Evolutionary conservation across 92 coral and sea anemone genomes (phyloP).

Genomic region (Siderastrea radians): DNA sequence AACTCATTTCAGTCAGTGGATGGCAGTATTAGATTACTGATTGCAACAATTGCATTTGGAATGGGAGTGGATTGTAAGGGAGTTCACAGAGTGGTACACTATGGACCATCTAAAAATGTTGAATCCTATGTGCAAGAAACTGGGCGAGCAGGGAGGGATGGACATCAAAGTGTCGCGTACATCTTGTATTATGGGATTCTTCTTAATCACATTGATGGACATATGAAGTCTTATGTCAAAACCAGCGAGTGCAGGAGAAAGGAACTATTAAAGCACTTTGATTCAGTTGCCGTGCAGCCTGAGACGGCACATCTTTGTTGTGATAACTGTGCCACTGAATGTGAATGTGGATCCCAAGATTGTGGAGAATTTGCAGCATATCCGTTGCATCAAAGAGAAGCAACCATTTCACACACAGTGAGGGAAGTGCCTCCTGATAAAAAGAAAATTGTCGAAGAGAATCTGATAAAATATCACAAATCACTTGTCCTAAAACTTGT

Average conservation of each 20-base stretch:
- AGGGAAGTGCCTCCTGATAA: conserved; percentile 44
- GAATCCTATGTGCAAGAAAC: conserved; percentile 67
- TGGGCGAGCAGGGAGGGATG: conserved; percentile 65
- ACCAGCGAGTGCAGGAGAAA: conserved; percentile 56
- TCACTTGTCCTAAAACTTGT: conserved; percentile 49
- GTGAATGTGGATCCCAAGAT: conserved; percentile 62
- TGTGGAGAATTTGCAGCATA: conserved; percentile 41
- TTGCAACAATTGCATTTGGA: conserved; percentile 73
- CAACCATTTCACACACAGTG: conserved; percentile 5
- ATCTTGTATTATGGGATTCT: conserved; percentile 62
- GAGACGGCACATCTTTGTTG: conserved; percentile 48
- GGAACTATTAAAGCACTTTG: conserved; percentile 44
- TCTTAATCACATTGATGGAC: conserved; percentile 39
- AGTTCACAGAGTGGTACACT: conserved; percentile 59
- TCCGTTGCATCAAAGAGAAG: conserved; percentile 30
- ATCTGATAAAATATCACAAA: conserved; percentile 60
- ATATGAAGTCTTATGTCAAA: conserved; percentile 49
- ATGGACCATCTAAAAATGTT: conserved; percentile 66
- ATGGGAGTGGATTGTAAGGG: conserved; percentile 68
- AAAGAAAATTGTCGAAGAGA: conserved; percentile 41
- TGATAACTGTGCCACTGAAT: conserved; percentile 58
- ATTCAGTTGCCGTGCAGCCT: background rate
- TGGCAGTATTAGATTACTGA: conserved; percentile 42
- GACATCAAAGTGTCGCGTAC: conserved; percentile 37
- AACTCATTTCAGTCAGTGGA: conserved; percentile 16